A percentile compares a stretch with the other conserved stretches of the same genome.
Evolutionary conservation across 2,113 vertebrate genomes (phyloP).

Genomic region (Patagioenas fasciata): DNA sequence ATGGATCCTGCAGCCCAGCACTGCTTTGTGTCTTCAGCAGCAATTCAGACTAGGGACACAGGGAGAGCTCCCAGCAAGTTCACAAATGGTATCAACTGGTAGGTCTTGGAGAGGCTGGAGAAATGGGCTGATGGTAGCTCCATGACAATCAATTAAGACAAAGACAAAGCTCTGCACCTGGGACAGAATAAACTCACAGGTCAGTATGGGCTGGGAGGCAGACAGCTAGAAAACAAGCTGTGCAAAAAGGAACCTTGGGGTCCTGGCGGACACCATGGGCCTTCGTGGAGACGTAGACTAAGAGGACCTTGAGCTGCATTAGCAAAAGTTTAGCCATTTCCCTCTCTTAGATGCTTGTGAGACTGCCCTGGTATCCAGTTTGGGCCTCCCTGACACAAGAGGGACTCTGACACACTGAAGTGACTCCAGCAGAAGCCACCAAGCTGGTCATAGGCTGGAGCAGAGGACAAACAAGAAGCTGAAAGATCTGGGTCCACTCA

Average conservation of each 20-base stretch:
- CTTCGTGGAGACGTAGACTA: neutral
- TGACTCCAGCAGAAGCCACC: neutral
- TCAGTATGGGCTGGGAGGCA: neutral
- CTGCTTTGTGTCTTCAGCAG: neutral
- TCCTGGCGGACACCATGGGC: neutral
- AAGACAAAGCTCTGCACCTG: neutral
- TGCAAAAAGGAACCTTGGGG: neutral
- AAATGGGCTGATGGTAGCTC: neutral
- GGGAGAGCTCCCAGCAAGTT: accelerated
- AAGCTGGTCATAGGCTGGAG: neutral
- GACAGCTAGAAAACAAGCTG: neutral
- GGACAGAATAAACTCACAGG: neutral
- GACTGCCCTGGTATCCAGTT: neutral
- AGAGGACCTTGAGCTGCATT: neutral
- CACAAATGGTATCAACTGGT: neutral
- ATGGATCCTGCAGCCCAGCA: neutral
- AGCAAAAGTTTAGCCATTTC: neutral
- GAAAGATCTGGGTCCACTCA: neutral
- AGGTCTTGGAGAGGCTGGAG: neutral
- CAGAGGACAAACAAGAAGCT: neutral
- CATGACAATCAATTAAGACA: neutral
- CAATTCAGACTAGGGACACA: neutral
- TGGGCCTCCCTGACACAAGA: neutral
- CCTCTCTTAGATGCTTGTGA: neutral
- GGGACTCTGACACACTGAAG: neutral